phyloP scores from a whole-genome alignment of 2,797 vertebrate genomes.

The Sebastolobus altivelis region DNA sequence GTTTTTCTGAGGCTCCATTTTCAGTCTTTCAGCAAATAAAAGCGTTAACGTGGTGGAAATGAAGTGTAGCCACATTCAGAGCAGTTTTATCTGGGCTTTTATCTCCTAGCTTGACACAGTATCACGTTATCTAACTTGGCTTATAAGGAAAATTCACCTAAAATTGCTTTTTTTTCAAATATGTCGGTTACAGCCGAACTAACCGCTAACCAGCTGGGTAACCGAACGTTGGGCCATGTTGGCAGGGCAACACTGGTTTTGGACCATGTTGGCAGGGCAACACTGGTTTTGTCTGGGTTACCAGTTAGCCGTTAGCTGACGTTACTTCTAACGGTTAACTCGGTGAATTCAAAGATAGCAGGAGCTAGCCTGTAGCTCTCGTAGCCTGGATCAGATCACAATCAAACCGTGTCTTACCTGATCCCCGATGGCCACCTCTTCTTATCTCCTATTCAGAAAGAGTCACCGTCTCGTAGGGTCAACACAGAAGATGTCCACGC shows the following conservation, averaged over 20 bases:
- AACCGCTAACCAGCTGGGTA: slow-evolving; percentile 28
- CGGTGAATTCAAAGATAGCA: slow-evolving; percentile 43
- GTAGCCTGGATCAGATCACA: slow-evolving; percentile 44
- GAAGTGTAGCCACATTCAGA: neutral
- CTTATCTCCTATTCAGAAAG: slow-evolving; percentile 35
- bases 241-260: slow-evolving; percentile 36
- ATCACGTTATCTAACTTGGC: slow-evolving; percentile 51
- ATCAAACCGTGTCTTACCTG: slow-evolving; percentile 77
- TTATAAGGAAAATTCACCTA: neutral
- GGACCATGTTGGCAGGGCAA: neutral
- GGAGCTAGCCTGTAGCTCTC: slow-evolving; percentile 59
- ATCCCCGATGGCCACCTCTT: slow-evolving; percentile 56
- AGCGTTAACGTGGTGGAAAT: slow-evolving; percentile 38
- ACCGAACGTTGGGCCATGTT: slow-evolving; percentile 56
- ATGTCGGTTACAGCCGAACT: neutral
- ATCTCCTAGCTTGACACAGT: slow-evolving; percentile 55
- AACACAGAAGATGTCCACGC: slow-evolving; percentile 32
- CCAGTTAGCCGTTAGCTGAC: slow-evolving; percentile 55
- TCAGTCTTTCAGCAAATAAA: slow-evolving; percentile 3
- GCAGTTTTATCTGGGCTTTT: slow-evolving; percentile 25
- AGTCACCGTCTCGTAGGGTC: slow-evolving; percentile 31
- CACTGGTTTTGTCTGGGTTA: slow-evolving; percentile 53
- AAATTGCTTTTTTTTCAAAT: slow-evolving; percentile 1
- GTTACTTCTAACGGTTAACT: slow-evolving; percentile 45
- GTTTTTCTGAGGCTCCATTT: slow-evolving; percentile 28